Percentiles rank a stretch among this genome's conserved stretches.
phyloP scores from a whole-genome alignment of 2,797 vertebrate species.

The Pseudochaenichthys georgianus region DNA sequence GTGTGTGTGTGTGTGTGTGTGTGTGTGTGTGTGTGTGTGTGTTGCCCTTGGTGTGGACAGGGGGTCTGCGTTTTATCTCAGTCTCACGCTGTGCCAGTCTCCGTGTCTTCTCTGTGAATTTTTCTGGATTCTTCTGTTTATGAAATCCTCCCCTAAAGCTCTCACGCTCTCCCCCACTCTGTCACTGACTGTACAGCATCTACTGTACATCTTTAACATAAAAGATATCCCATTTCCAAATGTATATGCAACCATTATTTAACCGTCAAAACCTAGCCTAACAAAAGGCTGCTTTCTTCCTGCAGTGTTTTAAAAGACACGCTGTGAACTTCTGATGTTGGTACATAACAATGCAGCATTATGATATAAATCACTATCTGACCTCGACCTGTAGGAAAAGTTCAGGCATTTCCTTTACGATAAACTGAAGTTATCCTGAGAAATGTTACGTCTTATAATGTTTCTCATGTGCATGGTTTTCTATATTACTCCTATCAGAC shows the following conservation, averaged over 20 bases:
- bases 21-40: neutral
- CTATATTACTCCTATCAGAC: too few relatives aligned
- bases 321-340: neutral
- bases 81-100: slow-evolving; percentile 31
- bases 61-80: slow-evolving; percentile 2
- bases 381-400: neutral
- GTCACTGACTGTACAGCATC: neutral
- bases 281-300: neutral
- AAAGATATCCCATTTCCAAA: neutral
- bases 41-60: neutral
- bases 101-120: slow-evolving; percentile 17
- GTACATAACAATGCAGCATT: neutral
- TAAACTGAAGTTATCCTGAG: neutral
- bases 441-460: neutral
- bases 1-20: too few relatives aligned
- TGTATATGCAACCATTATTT: neutral
- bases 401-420: neutral
- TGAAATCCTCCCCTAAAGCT: slow-evolving; percentile 33
- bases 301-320: neutral
- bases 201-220: neutral
- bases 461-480: neutral
- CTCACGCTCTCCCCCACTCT: neutral
- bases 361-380: neutral
- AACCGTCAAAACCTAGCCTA: neutral
- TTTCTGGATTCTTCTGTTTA: slow-evolving; percentile 23